Evolutionary conservation across 1,140 invertebrate genomes (phyloP).

Genomic region (Megalopta genalis): DNA sequence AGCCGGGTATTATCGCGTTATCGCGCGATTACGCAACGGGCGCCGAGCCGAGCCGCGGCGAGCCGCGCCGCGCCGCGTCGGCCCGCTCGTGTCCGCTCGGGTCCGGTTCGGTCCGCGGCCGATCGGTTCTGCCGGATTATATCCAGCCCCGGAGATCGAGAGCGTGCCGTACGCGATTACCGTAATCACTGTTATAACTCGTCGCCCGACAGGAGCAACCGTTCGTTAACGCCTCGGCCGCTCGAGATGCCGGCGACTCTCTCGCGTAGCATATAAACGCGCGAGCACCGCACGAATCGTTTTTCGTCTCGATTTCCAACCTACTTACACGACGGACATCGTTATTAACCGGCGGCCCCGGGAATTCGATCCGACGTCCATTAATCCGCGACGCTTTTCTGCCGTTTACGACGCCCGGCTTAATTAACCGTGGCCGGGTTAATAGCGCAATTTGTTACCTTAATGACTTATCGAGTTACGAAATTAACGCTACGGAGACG

Average conservation of each 20-base stretch:
- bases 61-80: no score
- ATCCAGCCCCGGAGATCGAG: slow-evolving; percentile 7
- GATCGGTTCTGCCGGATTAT: slow-evolving; percentile 27
- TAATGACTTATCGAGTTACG: slow-evolving; percentile 71
- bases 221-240: slow-evolving; percentile 42
- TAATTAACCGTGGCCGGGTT: slow-evolving; percentile 69
- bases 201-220: slow-evolving; percentile 16
- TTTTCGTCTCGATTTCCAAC: slow-evolving; percentile 53
- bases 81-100: no score
- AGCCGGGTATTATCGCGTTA: slow-evolving; percentile 38
- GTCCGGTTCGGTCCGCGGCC: background rate
- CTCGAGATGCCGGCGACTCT: no score
- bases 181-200: slow-evolving; percentile 59
- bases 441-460: slow-evolving; percentile 70
- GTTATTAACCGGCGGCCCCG: slow-evolving; percentile 47
- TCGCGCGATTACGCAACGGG: slow-evolving; percentile 29
- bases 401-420: slow-evolving; percentile 59
- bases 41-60: no score
- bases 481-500: slow-evolving; percentile 59
- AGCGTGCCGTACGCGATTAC: slow-evolving; percentile 24
- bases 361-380: slow-evolving; percentile 46
- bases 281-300: slow-evolving; percentile 17
- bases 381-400: slow-evolving; percentile 62
- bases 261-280: background rate
- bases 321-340: slow-evolving; percentile 55